These are phyloP conservation scores for Austrolebias charrua DNA, from an alignment of 2,797 vertebrate species.

Conservation along the genomic window DNA sequence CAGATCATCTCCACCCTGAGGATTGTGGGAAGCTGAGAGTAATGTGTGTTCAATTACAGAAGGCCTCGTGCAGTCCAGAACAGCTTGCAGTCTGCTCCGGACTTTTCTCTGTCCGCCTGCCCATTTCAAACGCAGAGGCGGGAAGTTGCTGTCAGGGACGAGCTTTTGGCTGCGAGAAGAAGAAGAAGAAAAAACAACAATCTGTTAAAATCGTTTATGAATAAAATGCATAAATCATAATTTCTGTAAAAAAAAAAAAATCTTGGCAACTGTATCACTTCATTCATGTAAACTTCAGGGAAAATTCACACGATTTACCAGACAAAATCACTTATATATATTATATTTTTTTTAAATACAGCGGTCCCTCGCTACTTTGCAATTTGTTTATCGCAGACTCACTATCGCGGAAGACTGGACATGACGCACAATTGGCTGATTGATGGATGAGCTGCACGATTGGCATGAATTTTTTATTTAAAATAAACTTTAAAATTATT, in stretches of 20 bases:
- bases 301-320: not conserved
- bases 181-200: conserved; percentile 32
- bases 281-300: no score
- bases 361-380: no score
- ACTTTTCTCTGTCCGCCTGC: conserved; percentile 79
- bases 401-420: no score
- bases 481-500: no score
- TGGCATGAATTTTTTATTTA: no score
- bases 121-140: conserved; percentile 79
- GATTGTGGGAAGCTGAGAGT: conserved; percentile 92
- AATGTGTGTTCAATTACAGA: conserved; percentile 81
- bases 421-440: no score
- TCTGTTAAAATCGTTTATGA: not conserved
- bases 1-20: conserved; percentile 93
- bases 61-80: conserved; percentile 93
- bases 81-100: conserved; percentile 77
- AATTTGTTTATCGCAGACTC: no score
- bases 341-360: no score
- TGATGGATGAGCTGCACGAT: no score
- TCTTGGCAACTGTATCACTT: not conserved
- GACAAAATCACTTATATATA: no score
- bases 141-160: conserved; percentile 90
- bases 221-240: not conserved
- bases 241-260: no score
- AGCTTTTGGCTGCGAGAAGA: conserved; percentile 89